A percentile compares a stretch with the other conserved stretches of the same genome.
Conservation (phyloP, 2,113 vertebrate genomes). For the Oceanodroma tethys region DNA sequence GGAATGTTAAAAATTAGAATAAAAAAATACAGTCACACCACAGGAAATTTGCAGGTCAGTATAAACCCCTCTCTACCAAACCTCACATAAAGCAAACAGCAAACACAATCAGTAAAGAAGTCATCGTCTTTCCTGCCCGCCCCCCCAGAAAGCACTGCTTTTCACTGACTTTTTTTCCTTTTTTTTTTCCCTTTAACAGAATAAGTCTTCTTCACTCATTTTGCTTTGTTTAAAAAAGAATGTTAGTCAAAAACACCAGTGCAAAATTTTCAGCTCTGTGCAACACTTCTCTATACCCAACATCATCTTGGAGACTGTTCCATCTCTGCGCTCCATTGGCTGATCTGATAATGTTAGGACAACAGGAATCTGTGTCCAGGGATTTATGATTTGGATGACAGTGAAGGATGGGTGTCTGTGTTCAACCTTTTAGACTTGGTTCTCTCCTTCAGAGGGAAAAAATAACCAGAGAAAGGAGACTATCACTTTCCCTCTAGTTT, state of each 20-base stretch:
- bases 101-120: background rate
- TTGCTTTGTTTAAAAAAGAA: background rate
- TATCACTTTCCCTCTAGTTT: background rate
- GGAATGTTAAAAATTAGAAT: background rate
- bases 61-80: background rate
- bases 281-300: background rate
- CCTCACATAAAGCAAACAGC: background rate
- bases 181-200: background rate
- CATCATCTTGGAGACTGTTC: no score
- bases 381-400: background rate
- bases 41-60: background rate
- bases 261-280: background rate
- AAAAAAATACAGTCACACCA: background rate
- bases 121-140: no score
- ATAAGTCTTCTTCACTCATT: background rate
- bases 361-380: background rate
- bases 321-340: rapidly evolving
- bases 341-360: background rate
- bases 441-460: background rate
- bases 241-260: background rate
- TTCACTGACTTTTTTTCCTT: background rate
- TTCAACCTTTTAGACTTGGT: background rate
- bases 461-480: background rate
- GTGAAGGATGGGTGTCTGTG: rapidly evolving
- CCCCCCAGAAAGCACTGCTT: rapidly evolving